Evolutionary conservation across 1,140 invertebrate genomes (phyloP), one percentile per base, ranked within the genome.

Genomic region (Bombyx mori): DNA sequence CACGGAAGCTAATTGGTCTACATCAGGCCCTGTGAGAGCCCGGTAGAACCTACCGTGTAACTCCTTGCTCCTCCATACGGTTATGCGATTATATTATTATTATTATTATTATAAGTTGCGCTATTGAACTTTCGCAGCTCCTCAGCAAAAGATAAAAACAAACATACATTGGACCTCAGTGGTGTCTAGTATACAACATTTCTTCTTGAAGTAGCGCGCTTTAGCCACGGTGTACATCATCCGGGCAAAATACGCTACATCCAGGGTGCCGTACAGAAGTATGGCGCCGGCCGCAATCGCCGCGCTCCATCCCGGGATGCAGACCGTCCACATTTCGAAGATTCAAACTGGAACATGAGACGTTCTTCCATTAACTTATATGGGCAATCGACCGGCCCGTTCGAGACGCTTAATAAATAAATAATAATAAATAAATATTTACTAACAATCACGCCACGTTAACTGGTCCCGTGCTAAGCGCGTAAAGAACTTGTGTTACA

Each of bases 241-340:
- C n/a, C 89, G 66, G 0, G 88, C 75, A 62, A 89, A 90, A 67
- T 90, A 90, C 0, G 89, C 83, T 8, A 90, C 86, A 62, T 90
- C 89, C 43, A 89, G 55, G 3, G 86, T 75, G 7, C 82, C 70
- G 66, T 89, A 90, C 1, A 89, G 73, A 8, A 89, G 44, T 12
- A 88, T 67, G 0, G 75, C 73, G 6, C 80, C 83, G 0, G 82
- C 80, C 12, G 69, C 74, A 62, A 77, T 44, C 8, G 73, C 76
- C 1, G 78, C 79, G 0, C 73, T 68, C 83, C 80, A 86, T 0
- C 79, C 80, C 1, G 82, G 83, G 42, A 86, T 60, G 63, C 82
- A 85, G 0, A 86, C 71, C 44, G 74, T 69, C 83, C 80, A 86
- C 80, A 82, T 82, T 2, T 8, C 57, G 10, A 3, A 44, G 2